Percentiles rank a stretch among this genome's conserved stretches.
These are phyloP conservation scores for Acrocephalus arundinaceus DNA, from an alignment of 2,113 vertebrate species.

Conservation along the genomic window DNA sequence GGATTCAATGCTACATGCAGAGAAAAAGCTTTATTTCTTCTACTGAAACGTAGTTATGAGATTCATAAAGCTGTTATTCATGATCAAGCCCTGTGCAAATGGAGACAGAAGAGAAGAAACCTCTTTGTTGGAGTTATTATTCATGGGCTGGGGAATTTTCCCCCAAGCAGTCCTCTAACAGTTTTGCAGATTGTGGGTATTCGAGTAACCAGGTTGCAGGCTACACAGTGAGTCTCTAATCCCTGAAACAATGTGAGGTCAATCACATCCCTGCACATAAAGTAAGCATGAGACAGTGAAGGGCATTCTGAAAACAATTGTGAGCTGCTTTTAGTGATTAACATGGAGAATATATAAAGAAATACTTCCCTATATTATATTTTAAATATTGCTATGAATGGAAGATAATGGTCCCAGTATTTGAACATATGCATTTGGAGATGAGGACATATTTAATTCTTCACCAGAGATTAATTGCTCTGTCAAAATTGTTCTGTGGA, in stretches of 20 bases:
- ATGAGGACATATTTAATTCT: neutral
- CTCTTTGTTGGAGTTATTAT: slow-evolving; percentile 44
- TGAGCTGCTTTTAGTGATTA: neutral
- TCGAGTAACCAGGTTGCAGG: slow-evolving; percentile 45
- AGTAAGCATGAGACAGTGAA: neutral
- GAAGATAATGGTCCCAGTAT: neutral
- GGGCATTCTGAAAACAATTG: neutral
- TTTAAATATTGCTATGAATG: neutral
- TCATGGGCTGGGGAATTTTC: slow-evolving; percentile 61
- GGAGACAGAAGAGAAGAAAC: slow-evolving; percentile 51
- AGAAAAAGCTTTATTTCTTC: neutral
- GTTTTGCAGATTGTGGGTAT: slow-evolving; percentile 35
- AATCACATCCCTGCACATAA: neutral
- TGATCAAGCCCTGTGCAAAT: slow-evolving; percentile 14
- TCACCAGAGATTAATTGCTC: neutral
- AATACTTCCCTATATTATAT: neutral
- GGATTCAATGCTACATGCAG: neutral
- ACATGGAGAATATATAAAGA: neutral
- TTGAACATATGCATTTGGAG: neutral
- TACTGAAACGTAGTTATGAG: slow-evolving; percentile 15
- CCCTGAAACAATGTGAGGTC: neutral
- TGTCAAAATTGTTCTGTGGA: neutral
- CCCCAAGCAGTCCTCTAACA: slow-evolving; percentile 62
- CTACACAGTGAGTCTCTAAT: slow-evolving; percentile 19
- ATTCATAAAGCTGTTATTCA: slow-evolving; percentile 66